Evolutionary conservation across 2,888 invertebrate species (phyloP).

Genomic region (Drosophila quinaria): DNA sequence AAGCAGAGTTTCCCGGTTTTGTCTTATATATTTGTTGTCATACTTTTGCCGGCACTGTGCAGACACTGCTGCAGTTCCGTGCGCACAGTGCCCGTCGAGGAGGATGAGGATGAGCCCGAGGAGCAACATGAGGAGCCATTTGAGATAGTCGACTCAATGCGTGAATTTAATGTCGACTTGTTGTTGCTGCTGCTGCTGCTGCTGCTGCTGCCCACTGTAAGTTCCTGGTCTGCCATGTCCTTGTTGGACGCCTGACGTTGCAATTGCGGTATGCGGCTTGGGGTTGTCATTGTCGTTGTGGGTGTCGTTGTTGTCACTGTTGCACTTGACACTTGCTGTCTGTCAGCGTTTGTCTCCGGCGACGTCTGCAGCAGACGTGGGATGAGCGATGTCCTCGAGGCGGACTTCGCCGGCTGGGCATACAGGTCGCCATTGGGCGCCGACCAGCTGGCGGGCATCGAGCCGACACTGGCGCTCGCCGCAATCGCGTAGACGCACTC

Average conservation of each 20-base stretch:
- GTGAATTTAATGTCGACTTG: constrained; percentile 40
- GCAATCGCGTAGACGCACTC: constrained; percentile 82
- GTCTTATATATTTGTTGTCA: constrained; percentile 72
- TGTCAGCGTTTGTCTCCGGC: constrained; percentile 22
- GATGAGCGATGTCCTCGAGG: constrained; percentile 72
- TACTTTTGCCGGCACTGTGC: constrained; percentile 51
- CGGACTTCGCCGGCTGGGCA: constrained; percentile 76
- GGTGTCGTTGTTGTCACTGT: constrained; percentile 34
- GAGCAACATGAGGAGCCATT: constrained; percentile 56
- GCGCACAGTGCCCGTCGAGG: constrained; percentile 85
- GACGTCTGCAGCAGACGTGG: constrained; percentile 58
- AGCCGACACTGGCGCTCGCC: constrained; percentile 58
- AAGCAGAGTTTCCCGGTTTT: constrained; percentile 1
- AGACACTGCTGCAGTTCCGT: constrained; percentile 82
- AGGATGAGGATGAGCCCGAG: constrained; percentile 69
- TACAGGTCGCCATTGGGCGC: constrained; percentile 76
- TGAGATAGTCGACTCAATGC: constrained; percentile 69
- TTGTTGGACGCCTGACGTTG: constrained; percentile 64
- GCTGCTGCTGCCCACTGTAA: constrained; percentile 26
- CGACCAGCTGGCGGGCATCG: constrained; percentile 56
- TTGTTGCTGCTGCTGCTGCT: constrained; percentile 31
- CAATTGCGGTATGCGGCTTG: constrained; percentile 80
- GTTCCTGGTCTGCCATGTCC: constrained; percentile 45
- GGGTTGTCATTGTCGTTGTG: constrained; percentile 31
- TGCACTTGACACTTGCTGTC: constrained; percentile 60